Base-by-base conservation (phyloP, 2,797 vertebrate species). In the Synanceia verrucosa region DNA sequence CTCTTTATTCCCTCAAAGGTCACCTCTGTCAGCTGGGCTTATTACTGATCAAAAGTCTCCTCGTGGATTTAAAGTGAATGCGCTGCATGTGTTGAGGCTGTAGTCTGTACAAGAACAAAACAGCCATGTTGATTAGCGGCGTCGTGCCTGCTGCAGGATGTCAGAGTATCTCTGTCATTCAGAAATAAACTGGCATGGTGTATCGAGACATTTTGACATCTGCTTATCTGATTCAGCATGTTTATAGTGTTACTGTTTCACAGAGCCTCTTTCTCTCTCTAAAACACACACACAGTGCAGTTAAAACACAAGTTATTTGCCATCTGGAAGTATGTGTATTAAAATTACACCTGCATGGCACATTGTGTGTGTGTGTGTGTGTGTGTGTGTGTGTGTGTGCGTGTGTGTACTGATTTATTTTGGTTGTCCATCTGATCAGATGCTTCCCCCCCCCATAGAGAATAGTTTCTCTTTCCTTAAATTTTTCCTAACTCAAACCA, bases 221-320 rank as follows among this genome's bases (percentile, higher is more conserved):
- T 53, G 48, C 41, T 36, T 47, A 51, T 64, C 47, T 53, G 43
- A 34, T 31, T 52, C 41, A 23, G 19, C 41, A 61, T 56, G 21
- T 65, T 61, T 28, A 36, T 19, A 56, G 53, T 0, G 1, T 47
- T 18, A 23, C 13, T 12, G 39, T 53, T 48, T 47, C 46, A 47
- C 12, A 24, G 13, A 24, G 8, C 8, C 23, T 5, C 37, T 16
- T 16, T 16, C 16, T 46, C 23, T 59, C 33, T 43, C 23, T 31
- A 26, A 4, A 39, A 31, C 33, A 34, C 41, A 23, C 13, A 16
- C 48, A 31, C 21, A n/a, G 44, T 34, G 50, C 31, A 66, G 65
- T 23, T 57, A 69, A 66, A 76, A 79, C 29, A 63, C 39, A 53
- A 75, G 71, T 43, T 41, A 41, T 41, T 41, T 8, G 60, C 64